phyloP scores from a whole-genome alignment of 2,888 invertebrate species.

The Nemoura dubitans region DNA sequence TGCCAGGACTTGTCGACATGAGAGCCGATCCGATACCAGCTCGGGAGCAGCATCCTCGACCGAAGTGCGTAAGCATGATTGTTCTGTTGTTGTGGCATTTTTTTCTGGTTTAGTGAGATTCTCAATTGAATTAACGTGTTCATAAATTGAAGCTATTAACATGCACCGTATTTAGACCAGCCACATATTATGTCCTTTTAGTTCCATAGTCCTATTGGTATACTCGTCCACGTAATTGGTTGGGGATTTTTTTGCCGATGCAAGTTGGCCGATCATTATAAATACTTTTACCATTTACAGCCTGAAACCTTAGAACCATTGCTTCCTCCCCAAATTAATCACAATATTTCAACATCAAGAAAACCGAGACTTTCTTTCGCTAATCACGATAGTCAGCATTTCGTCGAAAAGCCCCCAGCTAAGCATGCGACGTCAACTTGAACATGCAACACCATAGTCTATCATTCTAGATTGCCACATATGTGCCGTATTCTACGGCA shows the following conservation, averaged over 20 bases:
- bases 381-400: no score
- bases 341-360: not conserved
- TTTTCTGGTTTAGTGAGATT: not conserved
- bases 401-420: not conserved
- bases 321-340: no score
- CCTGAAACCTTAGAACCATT: no score
- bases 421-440: not conserved
- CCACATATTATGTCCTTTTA: no score
- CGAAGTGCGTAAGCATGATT: not conserved
- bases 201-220: no score
- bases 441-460: not conserved
- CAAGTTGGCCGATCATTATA: no score
- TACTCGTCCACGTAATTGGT: no score
- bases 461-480: not conserved
- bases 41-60: not conserved
- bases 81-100: not conserved
- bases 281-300: no score
- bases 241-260: no score
- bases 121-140: not conserved
- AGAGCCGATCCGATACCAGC: not conserved
- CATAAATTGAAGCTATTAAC: no score
- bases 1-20: not conserved
- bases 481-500: not conserved
- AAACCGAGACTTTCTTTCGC: not conserved
- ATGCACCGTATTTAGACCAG: no score